Evolutionary conservation across 2,113 vertebrate genomes (phyloP).

Genomic region (Anas platyrhynchos): DNA sequence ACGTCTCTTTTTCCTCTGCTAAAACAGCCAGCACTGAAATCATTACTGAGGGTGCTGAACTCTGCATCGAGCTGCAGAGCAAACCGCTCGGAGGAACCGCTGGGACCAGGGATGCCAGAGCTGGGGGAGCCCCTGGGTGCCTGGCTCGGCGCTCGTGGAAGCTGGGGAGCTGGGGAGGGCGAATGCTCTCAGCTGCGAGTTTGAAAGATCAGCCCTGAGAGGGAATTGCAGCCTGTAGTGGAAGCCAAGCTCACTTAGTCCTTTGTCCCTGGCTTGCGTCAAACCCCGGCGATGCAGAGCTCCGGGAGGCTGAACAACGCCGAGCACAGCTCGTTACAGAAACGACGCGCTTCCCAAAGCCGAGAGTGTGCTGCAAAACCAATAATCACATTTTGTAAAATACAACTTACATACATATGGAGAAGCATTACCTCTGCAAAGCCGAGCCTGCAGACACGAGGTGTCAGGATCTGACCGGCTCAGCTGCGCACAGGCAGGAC

Average conservation of each 20-base stretch:
- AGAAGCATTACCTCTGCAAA: neutral
- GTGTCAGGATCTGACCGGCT: neutral
- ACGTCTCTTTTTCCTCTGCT: neutral
- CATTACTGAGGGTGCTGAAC: neutral
- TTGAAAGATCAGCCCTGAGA: neutral
- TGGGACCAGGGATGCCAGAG: neutral
- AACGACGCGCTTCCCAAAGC: rapidly evolving
- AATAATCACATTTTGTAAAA: neutral
- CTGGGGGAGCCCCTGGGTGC: neutral
- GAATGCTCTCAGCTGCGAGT: neutral
- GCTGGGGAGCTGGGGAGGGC: neutral
- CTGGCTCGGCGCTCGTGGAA: neutral
- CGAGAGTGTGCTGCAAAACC: neutral
- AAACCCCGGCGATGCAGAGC: neutral
- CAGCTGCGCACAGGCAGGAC: too few species aligned
- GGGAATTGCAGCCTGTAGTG: neutral
- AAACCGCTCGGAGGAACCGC: neutral
- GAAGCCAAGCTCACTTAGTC: neutral
- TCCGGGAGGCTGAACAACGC: rapidly evolving
- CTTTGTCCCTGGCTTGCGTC: neutral
- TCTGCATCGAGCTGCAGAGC: neutral
- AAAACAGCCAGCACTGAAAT: neutral
- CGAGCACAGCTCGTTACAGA: neutral
- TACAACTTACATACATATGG: too few species aligned
- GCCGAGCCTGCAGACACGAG: neutral